Evolutionary conservation across 1,140 invertebrate species (phyloP).

Genomic region (Trachelipus rathkii): DNA sequence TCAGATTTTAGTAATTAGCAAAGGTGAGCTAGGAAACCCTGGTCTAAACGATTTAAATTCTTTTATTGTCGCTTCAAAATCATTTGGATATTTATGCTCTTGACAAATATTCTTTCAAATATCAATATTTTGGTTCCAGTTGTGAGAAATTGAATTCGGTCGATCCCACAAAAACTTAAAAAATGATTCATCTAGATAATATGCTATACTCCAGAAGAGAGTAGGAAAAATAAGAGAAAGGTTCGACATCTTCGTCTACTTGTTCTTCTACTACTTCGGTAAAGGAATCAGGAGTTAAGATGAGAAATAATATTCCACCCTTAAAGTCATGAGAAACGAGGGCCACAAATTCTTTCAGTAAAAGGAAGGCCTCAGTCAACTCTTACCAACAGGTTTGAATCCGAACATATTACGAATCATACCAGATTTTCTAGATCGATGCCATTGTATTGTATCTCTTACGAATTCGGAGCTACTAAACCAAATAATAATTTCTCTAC

Average conservation of each 20-base stretch:
- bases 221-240: too few relatives aligned
- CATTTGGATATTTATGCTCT: too few relatives aligned
- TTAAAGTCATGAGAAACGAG: background rate
- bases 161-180: too few relatives aligned
- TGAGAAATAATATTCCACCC: background rate
- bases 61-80: too few relatives aligned
- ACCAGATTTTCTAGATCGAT: slow-evolving; percentile 59
- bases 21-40: background rate
- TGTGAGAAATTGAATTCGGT: background rate
- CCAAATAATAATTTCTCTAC: background rate
- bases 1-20: slow-evolving; percentile 38
- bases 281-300: too few relatives aligned
- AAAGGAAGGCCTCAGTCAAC: slow-evolving; percentile 20
- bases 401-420: slow-evolving; percentile 69
- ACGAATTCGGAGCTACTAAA: slow-evolving; percentile 52
- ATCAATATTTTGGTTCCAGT: too few relatives aligned
- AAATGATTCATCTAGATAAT: too few relatives aligned
- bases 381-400: slow-evolving; percentile 35
- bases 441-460: slow-evolving; percentile 65
- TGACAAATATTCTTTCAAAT: too few relatives aligned
- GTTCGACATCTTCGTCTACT: too few relatives aligned
- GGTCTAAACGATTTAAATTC: too few relatives aligned
- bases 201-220: too few relatives aligned
- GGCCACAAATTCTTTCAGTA: background rate
- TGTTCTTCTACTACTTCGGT: too few relatives aligned